Base-by-base conservation (phyloP, 2,113 vertebrate species). In the Nycticebus coucang region DNA sequence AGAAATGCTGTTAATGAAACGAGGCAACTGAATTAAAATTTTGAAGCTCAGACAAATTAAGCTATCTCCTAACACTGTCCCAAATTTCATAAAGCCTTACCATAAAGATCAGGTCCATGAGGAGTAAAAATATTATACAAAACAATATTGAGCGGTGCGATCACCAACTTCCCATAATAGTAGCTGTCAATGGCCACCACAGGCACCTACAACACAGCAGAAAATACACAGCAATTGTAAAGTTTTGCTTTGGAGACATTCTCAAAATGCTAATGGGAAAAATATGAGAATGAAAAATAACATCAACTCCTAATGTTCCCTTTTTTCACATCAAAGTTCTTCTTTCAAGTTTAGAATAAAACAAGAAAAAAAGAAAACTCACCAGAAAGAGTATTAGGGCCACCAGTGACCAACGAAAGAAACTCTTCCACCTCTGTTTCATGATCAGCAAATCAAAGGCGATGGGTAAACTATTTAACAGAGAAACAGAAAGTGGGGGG, bases 101-200 rank as follows among this genome's bases (percentile, higher is more conserved):
- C 99, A 45, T 99, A 99, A 33, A 99, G 99, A 97, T 99, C 99
- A 1, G 99, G 99, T 85, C 99, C 99, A 33, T 99, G 99, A 64
- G 99, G 97, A 53, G 99, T 99, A 97, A 99, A 99, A 95, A 99
- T 99, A 2, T 99, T 99, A 98, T 99, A 99, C 8, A 99, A 87
- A 35, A 99, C 98, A 87, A 99, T 99, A 98, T 99, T 99, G 91
- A 99, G 99, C 24, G 99, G 99, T 0, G 99, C 98, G 50, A 99
- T 97, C 81, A 99, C 99, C 97, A 99, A 96, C 98, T 99, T 99
- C 35, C 99, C 99, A 11, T 99, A 99, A 97, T 99, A 98, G 97
- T 99, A 99, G 93, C 99, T 99, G 98, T 99, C 99, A 87, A 99
- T 98, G n/a, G 97, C 97, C 87, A 99, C 98, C 86, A 99, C 95